Evolutionary conservation across 2,888 invertebrate species (phyloP).

Genomic region (Operophtera brumata): DNA sequence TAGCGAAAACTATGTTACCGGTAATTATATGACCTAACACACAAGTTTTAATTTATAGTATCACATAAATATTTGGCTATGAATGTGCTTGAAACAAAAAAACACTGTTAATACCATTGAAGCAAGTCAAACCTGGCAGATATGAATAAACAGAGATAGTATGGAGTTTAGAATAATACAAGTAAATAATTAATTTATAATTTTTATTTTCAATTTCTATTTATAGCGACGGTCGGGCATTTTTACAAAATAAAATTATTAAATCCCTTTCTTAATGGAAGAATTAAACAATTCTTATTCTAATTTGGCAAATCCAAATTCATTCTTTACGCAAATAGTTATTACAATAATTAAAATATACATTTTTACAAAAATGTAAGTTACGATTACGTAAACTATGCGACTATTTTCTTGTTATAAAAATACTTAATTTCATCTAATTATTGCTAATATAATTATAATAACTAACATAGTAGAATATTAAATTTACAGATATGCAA

Average conservation of each 20-base stretch:
- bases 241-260: constrained; percentile 73
- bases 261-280: constrained; percentile 72
- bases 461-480: constrained; percentile 41
- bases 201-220: constrained; percentile 76
- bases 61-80: too few relatives aligned
- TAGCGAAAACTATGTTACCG: too few relatives aligned
- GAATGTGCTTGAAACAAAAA: too few relatives aligned
- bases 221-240: constrained; percentile 74
- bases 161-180: constrained; percentile 50
- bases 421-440: constrained; percentile 66
- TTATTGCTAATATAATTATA: constrained; percentile 54
- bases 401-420: constrained; percentile 63
- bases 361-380: constrained; percentile 76
- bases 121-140: too few relatives aligned
- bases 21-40: too few relatives aligned
- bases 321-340: constrained; percentile 70
- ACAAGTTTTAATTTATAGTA: too few relatives aligned
- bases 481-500: constrained; percentile 60
- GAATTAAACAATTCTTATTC: constrained; percentile 74
- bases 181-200: constrained; percentile 64
- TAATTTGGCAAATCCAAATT: constrained; percentile 79
- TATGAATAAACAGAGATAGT: too few relatives aligned
- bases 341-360: constrained; percentile 75
- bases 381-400: constrained; percentile 54
- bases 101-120: too few relatives aligned